Conservation (phyloP, 2,113 vertebrate genomes). For the Trematocara zebra region DNA sequence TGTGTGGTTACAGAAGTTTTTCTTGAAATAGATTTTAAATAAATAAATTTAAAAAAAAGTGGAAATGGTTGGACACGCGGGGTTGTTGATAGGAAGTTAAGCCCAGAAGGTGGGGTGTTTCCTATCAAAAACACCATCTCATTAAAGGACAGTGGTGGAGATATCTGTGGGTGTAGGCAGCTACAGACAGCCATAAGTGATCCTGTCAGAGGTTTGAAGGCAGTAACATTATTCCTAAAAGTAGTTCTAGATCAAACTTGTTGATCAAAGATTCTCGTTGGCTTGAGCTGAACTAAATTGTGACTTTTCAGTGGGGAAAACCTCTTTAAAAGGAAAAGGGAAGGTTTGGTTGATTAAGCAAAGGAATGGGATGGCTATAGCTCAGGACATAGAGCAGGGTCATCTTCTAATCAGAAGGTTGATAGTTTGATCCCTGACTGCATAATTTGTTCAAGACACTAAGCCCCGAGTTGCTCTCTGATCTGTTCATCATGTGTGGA, state of each 20-base stretch:
- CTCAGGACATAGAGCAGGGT: background rate
- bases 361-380: accelerated
- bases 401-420: background rate
- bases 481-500: background rate
- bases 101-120: background rate
- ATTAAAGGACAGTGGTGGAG: background rate
- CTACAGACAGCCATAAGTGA: accelerated
- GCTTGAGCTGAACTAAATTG: background rate
- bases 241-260: background rate
- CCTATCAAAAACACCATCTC: background rate
- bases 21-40: background rate
- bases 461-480: background rate
- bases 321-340: background rate
- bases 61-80: accelerated
- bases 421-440: background rate
- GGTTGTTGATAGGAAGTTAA: background rate
- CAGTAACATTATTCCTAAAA: background rate
- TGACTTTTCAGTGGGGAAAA: background rate
- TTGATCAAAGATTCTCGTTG: background rate
- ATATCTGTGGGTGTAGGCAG: background rate
- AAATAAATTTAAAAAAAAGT: background rate
- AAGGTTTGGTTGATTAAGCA: accelerated
- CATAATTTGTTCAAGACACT: background rate
- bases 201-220: accelerated
- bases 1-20: background rate